Evolutionary conservation across 1,140 invertebrate species (phyloP).

Genomic region (Nephila pilipes): DNA sequence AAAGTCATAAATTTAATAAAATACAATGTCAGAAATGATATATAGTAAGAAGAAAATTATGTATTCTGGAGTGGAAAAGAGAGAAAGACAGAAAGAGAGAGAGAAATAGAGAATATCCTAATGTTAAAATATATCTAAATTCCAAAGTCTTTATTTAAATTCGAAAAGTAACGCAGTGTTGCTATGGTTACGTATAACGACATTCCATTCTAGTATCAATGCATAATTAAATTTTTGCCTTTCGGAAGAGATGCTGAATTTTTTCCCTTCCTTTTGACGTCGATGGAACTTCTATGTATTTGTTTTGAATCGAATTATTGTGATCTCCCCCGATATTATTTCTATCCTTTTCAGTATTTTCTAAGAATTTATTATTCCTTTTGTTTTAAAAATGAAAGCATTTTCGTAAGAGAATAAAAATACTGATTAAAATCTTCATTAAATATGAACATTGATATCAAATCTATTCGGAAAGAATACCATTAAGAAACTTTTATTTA

Average conservation of each 20-base stretch:
- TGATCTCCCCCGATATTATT: background rate
- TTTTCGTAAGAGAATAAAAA: background rate
- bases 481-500: too few relatives aligned
- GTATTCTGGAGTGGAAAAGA: background rate
- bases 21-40: too few relatives aligned
- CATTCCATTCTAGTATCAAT: constrained; percentile 49
- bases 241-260: background rate
- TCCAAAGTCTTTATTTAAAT: constrained; percentile 25
- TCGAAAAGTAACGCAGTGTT: background rate
- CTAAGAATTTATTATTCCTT: background rate
- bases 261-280: background rate
- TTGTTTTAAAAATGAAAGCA: background rate
- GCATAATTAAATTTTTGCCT: constrained; percentile 54
- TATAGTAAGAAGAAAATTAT: too few relatives aligned
- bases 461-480: too few relatives aligned
- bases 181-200: constrained; percentile 25
- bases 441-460: background rate
- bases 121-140: background rate
- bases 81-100: background rate
- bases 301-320: background rate
- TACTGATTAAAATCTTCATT: background rate
- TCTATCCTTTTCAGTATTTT: background rate
- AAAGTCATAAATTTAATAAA: too few relatives aligned
- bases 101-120: background rate
- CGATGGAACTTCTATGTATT: background rate